These are phyloP conservation scores for Tridacna gigas DNA, from an alignment of 2,888 invertebrate species.

Conservation along the genomic window DNA sequence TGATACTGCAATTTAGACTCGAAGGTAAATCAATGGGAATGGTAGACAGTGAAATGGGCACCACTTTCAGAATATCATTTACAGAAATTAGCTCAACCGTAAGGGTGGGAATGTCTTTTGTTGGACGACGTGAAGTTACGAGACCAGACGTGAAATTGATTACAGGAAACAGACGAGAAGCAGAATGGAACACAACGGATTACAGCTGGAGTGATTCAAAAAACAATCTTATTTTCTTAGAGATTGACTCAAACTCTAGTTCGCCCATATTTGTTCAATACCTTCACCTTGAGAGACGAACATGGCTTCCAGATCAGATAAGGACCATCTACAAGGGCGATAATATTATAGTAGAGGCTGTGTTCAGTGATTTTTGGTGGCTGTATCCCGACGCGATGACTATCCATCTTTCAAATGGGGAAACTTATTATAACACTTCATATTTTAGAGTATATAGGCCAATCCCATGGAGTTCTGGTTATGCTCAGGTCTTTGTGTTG, in stretches of 20 bases:
- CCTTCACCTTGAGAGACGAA: conserved; percentile 66
- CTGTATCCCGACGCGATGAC: conserved; percentile 71
- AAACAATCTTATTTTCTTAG: conserved; percentile 64
- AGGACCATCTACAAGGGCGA: conserved; percentile 64
- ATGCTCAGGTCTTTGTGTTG: conserved; percentile 73
- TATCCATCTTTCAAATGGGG: conserved; percentile 59
- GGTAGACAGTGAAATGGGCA: conserved; percentile 72
- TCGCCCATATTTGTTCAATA: conserved; percentile 53
- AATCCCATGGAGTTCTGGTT: conserved; percentile 70
- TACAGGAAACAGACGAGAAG: conserved; percentile 40
- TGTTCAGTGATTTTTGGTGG: conserved; percentile 76
- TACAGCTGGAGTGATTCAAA: conserved; percentile 71
- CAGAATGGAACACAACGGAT: conserved; percentile 68
- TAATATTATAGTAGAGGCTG: conserved; percentile 68
- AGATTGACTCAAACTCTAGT: conserved; percentile 56
- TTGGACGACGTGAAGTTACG: conserved; percentile 50
- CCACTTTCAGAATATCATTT: conserved; percentile 64
- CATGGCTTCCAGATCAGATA: conserved; percentile 66
- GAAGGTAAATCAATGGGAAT: conserved; percentile 70
- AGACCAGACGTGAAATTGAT: conserved; percentile 43
- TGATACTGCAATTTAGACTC: conserved; percentile 62
- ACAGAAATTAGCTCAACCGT: conserved; percentile 43
- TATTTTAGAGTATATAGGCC: conserved; percentile 72
- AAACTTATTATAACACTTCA: conserved; percentile 62
- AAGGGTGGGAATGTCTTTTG: conserved; percentile 53